These are phyloP conservation scores for Psilopogon haemacephalus DNA, from an alignment of 2,113 vertebrate species.

Conservation along the genomic window DNA sequence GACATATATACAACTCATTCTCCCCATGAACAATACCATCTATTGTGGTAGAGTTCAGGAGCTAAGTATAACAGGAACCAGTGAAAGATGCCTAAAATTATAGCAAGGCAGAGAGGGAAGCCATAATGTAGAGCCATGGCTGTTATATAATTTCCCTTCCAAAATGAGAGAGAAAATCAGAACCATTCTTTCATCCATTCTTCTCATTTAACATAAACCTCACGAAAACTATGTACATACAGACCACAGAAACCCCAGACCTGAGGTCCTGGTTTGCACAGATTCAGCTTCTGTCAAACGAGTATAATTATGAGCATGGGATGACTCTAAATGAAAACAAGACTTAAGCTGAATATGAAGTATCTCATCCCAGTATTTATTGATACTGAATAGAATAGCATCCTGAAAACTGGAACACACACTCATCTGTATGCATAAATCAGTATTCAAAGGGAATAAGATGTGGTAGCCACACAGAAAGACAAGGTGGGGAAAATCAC, in stretches of 20 bases:
- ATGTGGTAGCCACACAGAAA: background rate
- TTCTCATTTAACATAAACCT: background rate
- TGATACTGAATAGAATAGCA: background rate
- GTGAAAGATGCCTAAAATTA: slow-evolving; percentile 35
- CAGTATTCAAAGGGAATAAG: background rate
- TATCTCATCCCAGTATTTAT: background rate
- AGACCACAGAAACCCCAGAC: background rate
- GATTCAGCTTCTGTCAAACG: background rate
- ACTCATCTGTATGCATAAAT: too few species aligned
- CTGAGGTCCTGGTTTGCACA: background rate
- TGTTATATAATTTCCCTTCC: slow-evolving; percentile 27
- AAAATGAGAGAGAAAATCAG: background rate
- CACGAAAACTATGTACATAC: background rate
- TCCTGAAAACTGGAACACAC: background rate
- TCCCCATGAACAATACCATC: slow-evolving; percentile 26
- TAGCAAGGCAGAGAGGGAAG: slow-evolving; percentile 8
- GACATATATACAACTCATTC: slow-evolving; percentile 30
- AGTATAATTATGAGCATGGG: background rate
- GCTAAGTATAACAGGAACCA: slow-evolving; percentile 28
- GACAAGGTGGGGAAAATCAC: background rate
- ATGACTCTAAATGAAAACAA: background rate
- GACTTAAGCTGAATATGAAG: background rate
- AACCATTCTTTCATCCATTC: background rate
- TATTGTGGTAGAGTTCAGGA: slow-evolving; percentile 37
- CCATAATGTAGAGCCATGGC: background rate